phyloP scores from a whole-genome alignment of 2,888 invertebrate species.

The Kuschelorhynchus macadamiae region DNA sequence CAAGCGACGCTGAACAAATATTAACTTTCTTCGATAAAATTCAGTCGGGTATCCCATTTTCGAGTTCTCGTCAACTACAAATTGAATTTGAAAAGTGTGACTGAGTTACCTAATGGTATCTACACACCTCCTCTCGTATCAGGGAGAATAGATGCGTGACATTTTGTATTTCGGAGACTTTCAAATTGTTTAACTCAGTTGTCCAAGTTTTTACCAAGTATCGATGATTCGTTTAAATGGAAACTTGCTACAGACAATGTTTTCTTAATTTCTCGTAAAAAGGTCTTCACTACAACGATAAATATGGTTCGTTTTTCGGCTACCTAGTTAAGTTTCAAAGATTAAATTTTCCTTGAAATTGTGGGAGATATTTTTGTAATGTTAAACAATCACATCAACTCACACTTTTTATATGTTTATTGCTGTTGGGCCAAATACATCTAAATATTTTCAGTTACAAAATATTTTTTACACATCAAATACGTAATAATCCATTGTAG shows the following conservation, averaged over 20 bases:
- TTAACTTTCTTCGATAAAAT: conserved; percentile 32
- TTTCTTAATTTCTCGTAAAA: conserved; percentile 11
- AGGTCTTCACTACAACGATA: too few relatives aligned
- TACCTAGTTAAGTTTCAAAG: too few relatives aligned
- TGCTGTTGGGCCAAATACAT: too few relatives aligned
- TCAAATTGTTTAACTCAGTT: conserved; percentile 54
- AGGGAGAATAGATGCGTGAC: conserved; percentile 30
- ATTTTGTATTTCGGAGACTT: conserved; percentile 36
- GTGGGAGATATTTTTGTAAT: too few relatives aligned
- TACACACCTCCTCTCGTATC: conserved; percentile 26
- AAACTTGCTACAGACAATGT: conserved; percentile 12
- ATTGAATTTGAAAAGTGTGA: conserved; percentile 61
- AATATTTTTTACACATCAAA: too few relatives aligned
- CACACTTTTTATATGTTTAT: too few relatives aligned
- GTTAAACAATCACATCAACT: too few relatives aligned
- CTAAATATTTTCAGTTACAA: too few relatives aligned
- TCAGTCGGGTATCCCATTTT: conserved; percentile 34
- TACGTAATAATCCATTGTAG: too few relatives aligned
- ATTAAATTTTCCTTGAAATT: too few relatives aligned
- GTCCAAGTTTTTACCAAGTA: conserved; percentile 47
- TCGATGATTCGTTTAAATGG: conserved; percentile 50
- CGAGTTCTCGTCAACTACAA: conserved; percentile 58
- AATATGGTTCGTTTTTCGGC: too few relatives aligned
- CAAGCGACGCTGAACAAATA: too few relatives aligned
- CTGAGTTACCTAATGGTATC: conserved; percentile 56